These are phyloP conservation scores for Sandelia bainsii DNA, from an alignment of 2,797 vertebrate species.

Conservation along the genomic window DNA sequence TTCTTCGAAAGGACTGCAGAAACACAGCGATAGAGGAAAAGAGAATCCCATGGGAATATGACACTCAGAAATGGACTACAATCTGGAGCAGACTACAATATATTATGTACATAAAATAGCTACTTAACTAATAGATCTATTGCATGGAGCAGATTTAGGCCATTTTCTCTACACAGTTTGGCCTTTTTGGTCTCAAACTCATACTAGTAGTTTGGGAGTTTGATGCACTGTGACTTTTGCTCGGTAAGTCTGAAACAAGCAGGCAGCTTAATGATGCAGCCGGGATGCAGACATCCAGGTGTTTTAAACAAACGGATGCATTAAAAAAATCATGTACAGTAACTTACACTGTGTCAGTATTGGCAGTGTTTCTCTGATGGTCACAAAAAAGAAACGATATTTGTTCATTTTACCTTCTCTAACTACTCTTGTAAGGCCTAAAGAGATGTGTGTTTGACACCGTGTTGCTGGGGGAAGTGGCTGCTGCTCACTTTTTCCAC, in stretches of 20 bases:
- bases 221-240: background rate
- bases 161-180: background rate
- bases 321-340: too few relatives aligned
- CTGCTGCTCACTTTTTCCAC: too few relatives aligned
- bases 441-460: too few relatives aligned
- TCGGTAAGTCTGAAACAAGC: background rate
- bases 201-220: background rate
- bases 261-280: background rate
- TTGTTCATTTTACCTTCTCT: too few relatives aligned
- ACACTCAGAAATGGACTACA: too few relatives aligned
- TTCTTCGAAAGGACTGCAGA: background rate
- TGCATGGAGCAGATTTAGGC: background rate
- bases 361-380: too few relatives aligned
- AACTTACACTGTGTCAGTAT: too few relatives aligned
- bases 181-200: background rate
- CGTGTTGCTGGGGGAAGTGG: too few relatives aligned
- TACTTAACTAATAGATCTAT: background rate
- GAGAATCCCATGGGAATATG: fast-evolving
- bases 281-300: too few relatives aligned
- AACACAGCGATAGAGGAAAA: background rate
- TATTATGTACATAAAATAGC: background rate
- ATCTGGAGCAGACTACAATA: background rate
- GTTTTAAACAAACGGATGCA: too few relatives aligned
- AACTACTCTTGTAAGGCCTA: too few relatives aligned
- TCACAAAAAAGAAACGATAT: too few relatives aligned